phyloP scores from a whole-genome alignment of 2,113 vertebrate genomes.

The Vidua macroura region DNA sequence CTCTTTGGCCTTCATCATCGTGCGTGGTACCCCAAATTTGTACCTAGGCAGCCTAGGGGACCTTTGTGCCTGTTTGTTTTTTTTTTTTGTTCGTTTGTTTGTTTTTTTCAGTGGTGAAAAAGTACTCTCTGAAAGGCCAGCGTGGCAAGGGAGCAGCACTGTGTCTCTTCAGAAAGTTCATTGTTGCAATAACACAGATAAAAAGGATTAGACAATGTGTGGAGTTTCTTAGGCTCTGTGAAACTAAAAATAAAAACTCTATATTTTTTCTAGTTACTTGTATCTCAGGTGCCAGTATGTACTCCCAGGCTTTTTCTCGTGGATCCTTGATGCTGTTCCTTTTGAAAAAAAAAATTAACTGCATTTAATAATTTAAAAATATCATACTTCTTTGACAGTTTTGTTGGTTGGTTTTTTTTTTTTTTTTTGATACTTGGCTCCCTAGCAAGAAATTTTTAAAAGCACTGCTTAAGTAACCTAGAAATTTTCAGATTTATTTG shows the following conservation, averaged over 20 bases:
- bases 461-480: neutral
- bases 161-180: neutral
- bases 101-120: neutral
- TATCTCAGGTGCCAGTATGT: neutral
- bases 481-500: neutral
- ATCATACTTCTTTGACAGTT: neutral
- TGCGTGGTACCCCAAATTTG: neutral
- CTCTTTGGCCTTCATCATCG: neutral
- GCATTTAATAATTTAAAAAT: neutral
- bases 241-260: neutral
- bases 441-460: neutral
- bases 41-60: neutral
- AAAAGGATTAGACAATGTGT: neutral
- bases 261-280: neutral
- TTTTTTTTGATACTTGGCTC: neutral
- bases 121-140: neutral
- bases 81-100: too few species aligned
- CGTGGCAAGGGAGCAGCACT: neutral
- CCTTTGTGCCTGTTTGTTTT: neutral
- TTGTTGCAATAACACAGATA: neutral
- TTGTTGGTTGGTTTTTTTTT: neutral
- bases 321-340: neutral
- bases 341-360: neutral
- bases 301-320: neutral
- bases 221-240: neutral